Base-by-base conservation (phyloP, 2,113 vertebrate genomes). In the Phodopus roborovskii region DNA sequence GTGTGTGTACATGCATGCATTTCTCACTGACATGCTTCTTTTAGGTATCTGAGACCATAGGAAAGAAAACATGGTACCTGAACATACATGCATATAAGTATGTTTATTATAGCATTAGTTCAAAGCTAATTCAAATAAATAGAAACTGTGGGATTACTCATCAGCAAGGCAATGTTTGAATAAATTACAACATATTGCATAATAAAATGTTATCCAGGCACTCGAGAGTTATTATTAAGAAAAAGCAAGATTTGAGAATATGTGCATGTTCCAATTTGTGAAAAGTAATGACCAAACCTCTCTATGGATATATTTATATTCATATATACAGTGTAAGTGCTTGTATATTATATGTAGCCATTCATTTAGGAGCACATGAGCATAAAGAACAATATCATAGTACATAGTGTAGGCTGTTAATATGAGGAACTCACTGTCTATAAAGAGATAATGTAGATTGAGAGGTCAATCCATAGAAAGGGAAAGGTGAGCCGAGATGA, bases 201-300 rank as follows among this genome's bases (percentile, higher is more conserved):
- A 88, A 70, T 24, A 96, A 96, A 88, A 94, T 90, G 77, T 45
- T 85, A 71, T 45, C 2, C 39, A 88, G 48, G 36, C 60, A 68
- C 93, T 94, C 45, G 22, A 79, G 64, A 87, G 53, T 84, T 94
- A 77, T 62, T 85, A 53, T 62, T 53, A 7, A 53, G 75, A 66
- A 94, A 93, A 96, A 77, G 4, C 33, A 90, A 85, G 75, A 79
- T 85, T 87, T 36, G 36, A 93, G 95, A 94, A 26, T 77, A 81
- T 9, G 30, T 28, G 13, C 62, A 16, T 73, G 26, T 89, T 94
- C 70, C 77, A 87, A 30, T 71, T 92, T 96, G 81, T 96, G 48
- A 4, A 87, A 96, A 88, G 88, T 48, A 92, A 30, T 81, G 48
- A 77, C 45, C 85, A 83, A 92, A n/a, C 7, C 39, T 82, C 48